Percentiles rank a stretch among this genome's conserved stretches.
phyloP scores from a whole-genome alignment of 2,113 vertebrate genomes.

The Ptyas mucosa region DNA sequence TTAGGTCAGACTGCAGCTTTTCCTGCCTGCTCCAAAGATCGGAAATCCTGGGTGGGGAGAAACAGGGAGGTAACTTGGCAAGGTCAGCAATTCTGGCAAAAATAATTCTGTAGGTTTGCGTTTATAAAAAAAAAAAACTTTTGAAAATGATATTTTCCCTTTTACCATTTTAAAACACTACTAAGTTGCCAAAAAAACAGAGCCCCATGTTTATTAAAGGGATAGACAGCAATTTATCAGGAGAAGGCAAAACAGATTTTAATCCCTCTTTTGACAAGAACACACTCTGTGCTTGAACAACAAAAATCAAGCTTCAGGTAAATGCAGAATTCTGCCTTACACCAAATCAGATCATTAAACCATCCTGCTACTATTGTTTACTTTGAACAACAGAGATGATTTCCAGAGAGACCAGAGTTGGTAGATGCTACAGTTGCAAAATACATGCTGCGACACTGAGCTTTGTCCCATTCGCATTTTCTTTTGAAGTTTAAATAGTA shows the following conservation, averaged over 20 bases:
- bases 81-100: constrained; percentile 50
- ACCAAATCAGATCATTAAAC: background rate
- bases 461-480: constrained; percentile 29
- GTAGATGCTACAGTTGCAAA: background rate
- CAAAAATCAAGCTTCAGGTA: constrained; percentile 15
- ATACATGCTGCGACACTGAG: background rate
- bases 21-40: constrained; percentile 47
- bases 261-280: background rate
- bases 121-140: constrained; percentile 51
- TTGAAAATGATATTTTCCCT: constrained; percentile 2
- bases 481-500: constrained; percentile 27
- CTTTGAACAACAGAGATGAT: background rate
- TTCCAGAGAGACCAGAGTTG: background rate
- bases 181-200: background rate
- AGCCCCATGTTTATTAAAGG: constrained; percentile 12
- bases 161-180: constrained; percentile 11
- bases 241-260: background rate
- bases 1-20: constrained; percentile 55
- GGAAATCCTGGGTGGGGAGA: constrained; percentile 56
- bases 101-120: constrained; percentile 38
- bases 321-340: background rate
- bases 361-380: background rate
- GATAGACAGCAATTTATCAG: constrained; percentile 20
- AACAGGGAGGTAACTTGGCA: constrained; percentile 47
- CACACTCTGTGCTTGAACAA: background rate